Percentiles rank a stretch among this genome's conserved stretches.
These are phyloP conservation scores for Ochropacha duplaris DNA, from an alignment of 2,888 invertebrate genomes.

Conservation along the genomic window DNA sequence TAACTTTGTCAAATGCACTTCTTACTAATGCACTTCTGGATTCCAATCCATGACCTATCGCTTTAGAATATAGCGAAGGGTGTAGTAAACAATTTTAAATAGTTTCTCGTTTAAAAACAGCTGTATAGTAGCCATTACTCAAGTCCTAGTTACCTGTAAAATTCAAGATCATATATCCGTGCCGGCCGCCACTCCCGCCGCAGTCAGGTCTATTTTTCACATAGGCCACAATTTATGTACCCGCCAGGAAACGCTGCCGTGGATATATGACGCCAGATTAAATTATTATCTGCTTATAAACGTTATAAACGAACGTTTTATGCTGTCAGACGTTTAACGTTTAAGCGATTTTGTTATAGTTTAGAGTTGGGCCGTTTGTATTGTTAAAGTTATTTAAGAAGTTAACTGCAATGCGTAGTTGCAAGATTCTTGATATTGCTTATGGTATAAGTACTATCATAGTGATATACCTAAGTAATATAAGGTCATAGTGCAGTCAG, in stretches of 20 bases:
- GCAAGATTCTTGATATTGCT: background rate
- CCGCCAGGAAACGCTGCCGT: slow-evolving; percentile 46
- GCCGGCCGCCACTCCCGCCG: slow-evolving; percentile 23
- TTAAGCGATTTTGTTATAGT: background rate
- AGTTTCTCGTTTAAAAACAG: background rate
- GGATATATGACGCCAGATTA: slow-evolving; percentile 61
- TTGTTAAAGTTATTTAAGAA: no score
- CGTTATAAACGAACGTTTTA: slow-evolving; percentile 22
- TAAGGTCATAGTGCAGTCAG: no score
- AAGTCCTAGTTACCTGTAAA: slow-evolving; percentile 38
- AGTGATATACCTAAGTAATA: no score
- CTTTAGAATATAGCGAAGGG: background rate
- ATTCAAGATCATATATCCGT: slow-evolving; percentile 53
- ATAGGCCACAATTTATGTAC: slow-evolving; percentile 60
- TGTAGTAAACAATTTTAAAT: background rate
- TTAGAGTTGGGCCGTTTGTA: background rate
- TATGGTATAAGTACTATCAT: no score
- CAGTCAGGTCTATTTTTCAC: slow-evolving; percentile 61
- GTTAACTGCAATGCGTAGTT: no score
- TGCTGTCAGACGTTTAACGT: slow-evolving; percentile 23
- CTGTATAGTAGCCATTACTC: slow-evolving; percentile 5
- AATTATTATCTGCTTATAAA: slow-evolving; percentile 60
- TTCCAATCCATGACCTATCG: no score
- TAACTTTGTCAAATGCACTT: no score
- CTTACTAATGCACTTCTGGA: no score